Evolutionary conservation across 2,888 invertebrate species (phyloP).

Genomic region (Lithophane leautieri): DNA sequence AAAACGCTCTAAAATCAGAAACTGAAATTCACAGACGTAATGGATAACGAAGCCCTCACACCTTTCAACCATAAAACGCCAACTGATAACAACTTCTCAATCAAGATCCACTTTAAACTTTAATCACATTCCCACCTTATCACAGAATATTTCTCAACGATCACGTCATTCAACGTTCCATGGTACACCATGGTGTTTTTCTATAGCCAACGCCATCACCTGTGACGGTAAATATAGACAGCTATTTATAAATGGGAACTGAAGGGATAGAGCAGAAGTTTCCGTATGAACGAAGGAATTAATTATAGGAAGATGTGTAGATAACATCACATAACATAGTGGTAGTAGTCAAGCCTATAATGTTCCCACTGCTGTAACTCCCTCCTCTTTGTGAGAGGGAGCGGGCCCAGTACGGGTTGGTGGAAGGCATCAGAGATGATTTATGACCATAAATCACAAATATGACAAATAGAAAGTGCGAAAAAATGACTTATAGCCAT

Average conservation of each 20-base stretch:
- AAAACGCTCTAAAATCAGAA: background rate
- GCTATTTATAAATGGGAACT: constrained; percentile 47
- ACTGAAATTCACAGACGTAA: background rate
- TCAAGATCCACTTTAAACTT: background rate
- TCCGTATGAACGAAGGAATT: background rate
- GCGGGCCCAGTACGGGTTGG: background rate
- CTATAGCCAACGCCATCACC: constrained; percentile 48
- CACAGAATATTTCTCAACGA: background rate
- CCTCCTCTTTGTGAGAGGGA: background rate
- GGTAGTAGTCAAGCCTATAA: too few species aligned
- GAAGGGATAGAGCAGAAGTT: constrained; percentile 19
- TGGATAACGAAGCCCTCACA: background rate
- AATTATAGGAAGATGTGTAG: background rate
- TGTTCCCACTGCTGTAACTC: background rate
- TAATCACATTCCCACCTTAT: background rate
- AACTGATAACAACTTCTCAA: background rate
- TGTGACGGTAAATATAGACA: constrained; percentile 55
- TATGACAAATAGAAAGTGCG: background rate
- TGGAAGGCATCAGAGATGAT: background rate
- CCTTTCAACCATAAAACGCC: too few species aligned
- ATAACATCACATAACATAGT: too few species aligned
- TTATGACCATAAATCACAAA: too few species aligned
- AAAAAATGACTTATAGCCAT: too few species aligned
- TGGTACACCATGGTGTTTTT: constrained; percentile 38
- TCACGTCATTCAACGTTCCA: constrained; percentile 31